Evolutionary conservation across 2,797 vertebrate species (phyloP).

Genomic region (Phoxinus dragarum): DNA sequence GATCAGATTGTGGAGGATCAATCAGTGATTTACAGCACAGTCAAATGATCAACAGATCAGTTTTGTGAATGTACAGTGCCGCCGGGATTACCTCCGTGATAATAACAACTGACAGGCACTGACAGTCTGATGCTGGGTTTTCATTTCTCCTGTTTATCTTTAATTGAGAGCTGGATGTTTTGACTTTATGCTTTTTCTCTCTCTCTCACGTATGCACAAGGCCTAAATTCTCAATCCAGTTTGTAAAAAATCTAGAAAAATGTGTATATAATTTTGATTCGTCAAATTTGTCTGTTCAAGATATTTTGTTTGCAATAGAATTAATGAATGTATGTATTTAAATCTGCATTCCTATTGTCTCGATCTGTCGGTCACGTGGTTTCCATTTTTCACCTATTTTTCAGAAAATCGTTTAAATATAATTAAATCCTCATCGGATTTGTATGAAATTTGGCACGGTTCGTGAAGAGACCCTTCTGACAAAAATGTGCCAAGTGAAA

Average conservation of each 20-base stretch:
- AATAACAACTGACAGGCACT: neutral
- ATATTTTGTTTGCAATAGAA: neutral
- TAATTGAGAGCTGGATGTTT: neutral
- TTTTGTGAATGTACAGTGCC: neutral
- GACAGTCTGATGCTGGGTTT: neutral
- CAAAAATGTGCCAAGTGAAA: neutral
- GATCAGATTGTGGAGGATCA: neutral
- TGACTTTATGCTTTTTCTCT: neutral
- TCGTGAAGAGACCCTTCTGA: neutral
- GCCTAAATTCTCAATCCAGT: neutral
- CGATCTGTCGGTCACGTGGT: neutral
- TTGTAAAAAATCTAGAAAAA: neutral
- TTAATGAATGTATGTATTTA: neutral
- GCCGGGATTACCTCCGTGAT: neutral
- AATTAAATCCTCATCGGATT: neutral
- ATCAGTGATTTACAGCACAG: slow-evolving; percentile 26
- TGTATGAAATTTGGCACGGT: neutral
- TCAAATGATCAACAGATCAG: neutral
- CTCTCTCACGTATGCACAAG: neutral
- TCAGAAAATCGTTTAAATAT: neutral
- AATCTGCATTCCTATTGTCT: neutral
- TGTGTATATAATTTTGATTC: neutral
- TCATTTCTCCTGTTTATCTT: neutral
- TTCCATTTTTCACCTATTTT: neutral
- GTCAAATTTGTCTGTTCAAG: neutral